These are phyloP conservation scores for Temnothorax longispinosus DNA, from an alignment of 1,140 invertebrate genomes.

Conservation along the genomic window DNA sequence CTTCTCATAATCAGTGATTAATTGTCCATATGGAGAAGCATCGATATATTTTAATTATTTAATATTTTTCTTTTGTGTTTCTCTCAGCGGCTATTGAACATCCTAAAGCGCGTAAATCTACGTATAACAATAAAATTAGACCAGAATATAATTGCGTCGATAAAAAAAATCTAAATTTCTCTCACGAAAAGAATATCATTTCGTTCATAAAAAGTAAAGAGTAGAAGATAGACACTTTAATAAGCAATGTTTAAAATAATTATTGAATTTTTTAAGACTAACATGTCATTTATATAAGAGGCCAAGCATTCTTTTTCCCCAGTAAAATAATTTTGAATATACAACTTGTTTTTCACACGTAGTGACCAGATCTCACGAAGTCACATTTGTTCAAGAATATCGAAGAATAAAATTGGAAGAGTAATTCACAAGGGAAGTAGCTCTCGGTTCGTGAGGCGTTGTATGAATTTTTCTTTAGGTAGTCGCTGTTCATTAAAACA, in stretches of 20 bases:
- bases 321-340: slow-evolving; percentile 37
- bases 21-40: neutral
- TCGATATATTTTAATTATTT: neutral
- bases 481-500: slow-evolving; percentile 4
- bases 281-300: neutral
- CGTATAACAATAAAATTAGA: neutral
- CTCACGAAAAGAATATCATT: slow-evolving; percentile 13
- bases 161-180: neutral
- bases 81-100: neutral
- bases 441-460: neutral
- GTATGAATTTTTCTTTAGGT: neutral
- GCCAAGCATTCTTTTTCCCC: neutral
- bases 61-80: neutral
- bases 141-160: neutral
- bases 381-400: neutral
- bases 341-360: neutral
- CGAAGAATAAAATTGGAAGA: slow-evolving; percentile 6
- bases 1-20: slow-evolving; percentile 5
- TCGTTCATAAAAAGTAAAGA: slow-evolving; percentile 1
- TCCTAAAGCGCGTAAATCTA: neutral
- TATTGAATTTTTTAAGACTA: neutral
- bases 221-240: neutral
- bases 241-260: neutral
- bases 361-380: neutral
- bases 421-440: neutral